Conservation (phyloP, 2,888 invertebrate genomes). For the Drosophila meridionalis region DNA sequence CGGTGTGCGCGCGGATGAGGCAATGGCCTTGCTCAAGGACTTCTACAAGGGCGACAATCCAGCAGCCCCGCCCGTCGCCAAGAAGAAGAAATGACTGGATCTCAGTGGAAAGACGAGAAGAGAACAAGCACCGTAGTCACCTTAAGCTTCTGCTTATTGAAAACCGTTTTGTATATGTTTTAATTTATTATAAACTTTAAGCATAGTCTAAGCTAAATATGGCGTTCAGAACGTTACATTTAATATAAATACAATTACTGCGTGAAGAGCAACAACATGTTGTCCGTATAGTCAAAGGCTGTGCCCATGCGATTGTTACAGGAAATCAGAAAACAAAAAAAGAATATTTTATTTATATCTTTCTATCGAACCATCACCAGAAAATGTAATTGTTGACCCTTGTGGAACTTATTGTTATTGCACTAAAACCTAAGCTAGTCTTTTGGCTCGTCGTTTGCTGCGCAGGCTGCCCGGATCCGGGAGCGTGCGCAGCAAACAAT, state of each 20-base stretch:
- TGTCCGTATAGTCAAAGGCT: slow-evolving; percentile 55
- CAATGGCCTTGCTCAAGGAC: slow-evolving; percentile 94
- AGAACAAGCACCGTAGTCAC: slow-evolving; percentile 26
- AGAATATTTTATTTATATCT: neutral
- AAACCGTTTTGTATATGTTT: slow-evolving; percentile 65
- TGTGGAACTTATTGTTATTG: slow-evolving; percentile 57
- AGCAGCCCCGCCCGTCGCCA: slow-evolving; percentile 90
- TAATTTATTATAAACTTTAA: slow-evolving; percentile 69
- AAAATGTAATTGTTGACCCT: slow-evolving; percentile 28
- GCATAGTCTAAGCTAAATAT: slow-evolving; percentile 68
- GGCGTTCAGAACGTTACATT: slow-evolving; percentile 76
- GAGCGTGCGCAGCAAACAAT: slow-evolving; percentile 75
- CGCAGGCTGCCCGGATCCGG: slow-evolving; percentile 51
- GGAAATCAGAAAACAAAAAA: slow-evolving; percentile 25
- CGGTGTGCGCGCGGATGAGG: slow-evolving; percentile 91
- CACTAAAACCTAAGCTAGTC: slow-evolving; percentile 66
- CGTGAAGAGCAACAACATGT: slow-evolving; percentile 47
- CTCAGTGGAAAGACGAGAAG: slow-evolving; percentile 12
- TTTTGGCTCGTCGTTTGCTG: slow-evolving; percentile 71
- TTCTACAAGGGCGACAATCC: slow-evolving; percentile 99
- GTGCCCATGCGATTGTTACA: slow-evolving; percentile 51
- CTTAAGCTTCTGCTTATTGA: slow-evolving; percentile 44
- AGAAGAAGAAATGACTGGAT: slow-evolving; percentile 64
- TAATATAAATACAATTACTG: slow-evolving; percentile 70
- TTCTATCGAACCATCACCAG: slow-evolving; percentile 61